A percentile compares a stretch with the other conserved stretches of the same genome.
phyloP scores from a whole-genome alignment of 2,797 vertebrate species.

The Cuniculus paca region DNA sequence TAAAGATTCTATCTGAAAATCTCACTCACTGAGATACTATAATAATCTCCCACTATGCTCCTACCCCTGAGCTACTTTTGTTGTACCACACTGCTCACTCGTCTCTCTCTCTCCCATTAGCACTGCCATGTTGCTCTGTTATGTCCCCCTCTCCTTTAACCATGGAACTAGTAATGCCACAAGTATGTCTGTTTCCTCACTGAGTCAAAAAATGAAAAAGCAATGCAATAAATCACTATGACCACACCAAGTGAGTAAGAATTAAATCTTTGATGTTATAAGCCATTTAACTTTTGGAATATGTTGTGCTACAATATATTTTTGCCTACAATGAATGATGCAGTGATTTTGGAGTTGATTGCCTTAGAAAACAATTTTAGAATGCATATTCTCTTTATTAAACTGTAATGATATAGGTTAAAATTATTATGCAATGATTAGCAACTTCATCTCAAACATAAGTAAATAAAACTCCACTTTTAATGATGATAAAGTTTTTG shows the following conservation, averaged over 20 bases:
- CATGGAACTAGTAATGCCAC: neutral
- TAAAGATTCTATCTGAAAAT: neutral
- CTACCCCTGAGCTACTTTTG: too few species aligned
- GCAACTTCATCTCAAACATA: neutral
- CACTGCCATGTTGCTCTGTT: neutral
- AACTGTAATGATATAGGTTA: neutral
- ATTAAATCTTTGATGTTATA: neutral
- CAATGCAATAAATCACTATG: neutral
- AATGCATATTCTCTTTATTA: neutral
- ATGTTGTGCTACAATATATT: neutral
- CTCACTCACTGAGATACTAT: neutral
- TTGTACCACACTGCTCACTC: neutral
- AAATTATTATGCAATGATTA: neutral
- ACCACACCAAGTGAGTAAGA: neutral
- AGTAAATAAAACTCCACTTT: neutral
- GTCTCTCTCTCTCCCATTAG: neutral
- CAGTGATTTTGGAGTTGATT: neutral
- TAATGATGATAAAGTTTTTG: neutral
- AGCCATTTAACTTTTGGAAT: neutral
- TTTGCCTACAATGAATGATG: neutral
- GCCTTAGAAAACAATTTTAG: neutral
- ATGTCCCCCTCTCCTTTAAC: neutral
- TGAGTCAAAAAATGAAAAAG: neutral
- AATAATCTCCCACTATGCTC: neutral
- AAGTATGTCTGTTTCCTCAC: neutral